Evolutionary conservation across 2,797 vertebrate species (phyloP).

Genomic region (Anolis apletophallus): DNA sequence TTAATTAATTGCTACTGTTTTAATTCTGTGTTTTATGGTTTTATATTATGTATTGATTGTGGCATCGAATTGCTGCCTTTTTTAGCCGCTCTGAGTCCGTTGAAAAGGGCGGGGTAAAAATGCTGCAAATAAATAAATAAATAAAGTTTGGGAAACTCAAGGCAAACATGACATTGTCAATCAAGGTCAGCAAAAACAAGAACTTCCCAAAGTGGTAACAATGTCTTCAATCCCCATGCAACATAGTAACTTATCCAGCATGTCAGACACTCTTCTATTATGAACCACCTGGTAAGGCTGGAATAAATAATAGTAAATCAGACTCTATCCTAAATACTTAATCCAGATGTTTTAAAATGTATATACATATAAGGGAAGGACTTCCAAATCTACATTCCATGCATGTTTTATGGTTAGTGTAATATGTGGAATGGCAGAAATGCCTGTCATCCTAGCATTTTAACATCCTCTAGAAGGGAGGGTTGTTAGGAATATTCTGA

Average conservation of each 20-base stretch:
- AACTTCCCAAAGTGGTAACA: background rate
- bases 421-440: background rate
- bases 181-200: background rate
- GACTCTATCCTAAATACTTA: constrained; percentile 9
- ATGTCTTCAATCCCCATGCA: background rate
- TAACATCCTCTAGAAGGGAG: background rate
- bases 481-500: constrained; percentile 7
- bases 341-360: constrained; percentile 8
- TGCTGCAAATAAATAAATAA: too few relatives aligned
- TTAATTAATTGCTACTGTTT: too few relatives aligned
- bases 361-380: background rate
- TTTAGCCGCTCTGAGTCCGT: too few relatives aligned
- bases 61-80: too few relatives aligned
- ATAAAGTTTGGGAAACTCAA: too few relatives aligned
- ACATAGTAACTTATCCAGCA: background rate
- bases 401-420: constrained; percentile 11
- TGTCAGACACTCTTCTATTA: background rate
- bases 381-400: background rate
- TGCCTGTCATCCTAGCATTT: background rate
- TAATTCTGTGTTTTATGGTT: too few relatives aligned
- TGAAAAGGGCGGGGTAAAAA: too few relatives aligned
- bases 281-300: constrained; percentile 1
- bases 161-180: background rate
- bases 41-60: too few relatives aligned
- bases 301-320: constrained; percentile 19